These are phyloP conservation scores for Drosophila mercatorum DNA, from an alignment of 2,888 invertebrate species.

Conservation along the genomic window DNA sequence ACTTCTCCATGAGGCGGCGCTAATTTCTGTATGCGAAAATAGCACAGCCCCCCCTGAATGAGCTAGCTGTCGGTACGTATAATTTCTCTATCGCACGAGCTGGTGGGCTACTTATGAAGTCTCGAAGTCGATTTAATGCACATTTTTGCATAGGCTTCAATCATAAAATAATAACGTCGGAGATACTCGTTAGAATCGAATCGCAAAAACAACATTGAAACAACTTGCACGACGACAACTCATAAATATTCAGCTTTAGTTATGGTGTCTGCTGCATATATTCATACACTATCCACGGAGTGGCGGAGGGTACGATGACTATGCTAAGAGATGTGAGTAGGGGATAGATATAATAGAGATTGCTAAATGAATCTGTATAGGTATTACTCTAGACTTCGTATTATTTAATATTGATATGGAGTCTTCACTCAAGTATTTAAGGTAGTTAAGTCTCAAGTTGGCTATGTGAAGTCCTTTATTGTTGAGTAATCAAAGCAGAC, in stretches of 20 bases:
- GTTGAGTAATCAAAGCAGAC: too few species aligned
- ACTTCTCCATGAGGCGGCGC: constrained; percentile 8
- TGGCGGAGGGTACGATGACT: neutral
- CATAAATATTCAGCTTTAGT: constrained; percentile 66
- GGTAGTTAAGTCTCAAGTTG: neutral
- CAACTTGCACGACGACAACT: constrained; percentile 58
- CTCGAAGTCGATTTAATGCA: constrained; percentile 6
- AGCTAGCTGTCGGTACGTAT: neutral
- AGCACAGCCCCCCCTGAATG: neutral
- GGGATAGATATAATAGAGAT: neutral
- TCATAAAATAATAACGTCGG: constrained; percentile 47
- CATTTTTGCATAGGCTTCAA: constrained; percentile 33
- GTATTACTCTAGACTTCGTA: too few species aligned
- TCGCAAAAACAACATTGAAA: constrained; percentile 36
- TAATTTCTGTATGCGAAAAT: constrained; percentile 8
- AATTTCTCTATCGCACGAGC: neutral
- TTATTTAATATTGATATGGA: too few species aligned
- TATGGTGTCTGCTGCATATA: constrained; percentile 48
- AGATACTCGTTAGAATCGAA: constrained; percentile 31
- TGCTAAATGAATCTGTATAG: too few species aligned
- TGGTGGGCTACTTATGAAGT: neutral
- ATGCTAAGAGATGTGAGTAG: neutral
- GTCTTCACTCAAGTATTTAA: too few species aligned
- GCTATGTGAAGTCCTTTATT: neutral
- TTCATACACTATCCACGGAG: constrained; percentile 21